Base-by-base conservation (phyloP, 2,888 invertebrate genomes). In the Coremacera marginata region DNA sequence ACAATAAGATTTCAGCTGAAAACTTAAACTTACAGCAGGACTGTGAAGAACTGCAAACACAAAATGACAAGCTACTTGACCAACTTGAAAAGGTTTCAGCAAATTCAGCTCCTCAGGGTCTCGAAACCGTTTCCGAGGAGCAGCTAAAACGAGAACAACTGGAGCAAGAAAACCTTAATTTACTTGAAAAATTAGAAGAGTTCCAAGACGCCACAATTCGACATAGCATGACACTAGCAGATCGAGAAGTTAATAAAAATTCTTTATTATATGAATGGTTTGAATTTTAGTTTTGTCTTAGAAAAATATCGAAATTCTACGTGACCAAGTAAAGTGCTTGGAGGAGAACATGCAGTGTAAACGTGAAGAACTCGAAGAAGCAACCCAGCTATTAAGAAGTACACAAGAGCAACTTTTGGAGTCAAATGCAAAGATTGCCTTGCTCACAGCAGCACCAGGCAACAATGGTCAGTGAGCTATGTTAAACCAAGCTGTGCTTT, bases 341-440 rank as follows among this genome's bases (percentile, higher is more conserved):
- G 84, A 89, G 74, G 88, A 89, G 79, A 90, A 89, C 80, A 80
- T 90, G 5, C 82, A 83, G 16, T 84, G 84, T 5, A 90, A 90
- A 68, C 86, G 87, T 1, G 82, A 83, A 9, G 89, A 90, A 72
- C 77, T 90, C 3, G 87, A 89, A 27, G 90, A 90, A 77, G 88
- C 87, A 70, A 65, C 84, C 0, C 83, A 85, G 65, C 78, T 87
- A 37, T 78, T 89, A 16, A 89, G 90, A 77, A 86, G 86, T 75
- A 82, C 87, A 1, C 90, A 90, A 77, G 89, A 89, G 70, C 86
- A 88, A 79, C 77, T 89, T 51, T 83, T 84, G 22, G 89, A 90
- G 60, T 83, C 89, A 25, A 88, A 87, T 81, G 81, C 86, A 7
- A 87, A 89, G 80, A 82, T 90, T 63, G 85, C 87, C 0, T 27